Conservation (phyloP, 2,888 invertebrate species). For the Lithophane socia region DNA sequence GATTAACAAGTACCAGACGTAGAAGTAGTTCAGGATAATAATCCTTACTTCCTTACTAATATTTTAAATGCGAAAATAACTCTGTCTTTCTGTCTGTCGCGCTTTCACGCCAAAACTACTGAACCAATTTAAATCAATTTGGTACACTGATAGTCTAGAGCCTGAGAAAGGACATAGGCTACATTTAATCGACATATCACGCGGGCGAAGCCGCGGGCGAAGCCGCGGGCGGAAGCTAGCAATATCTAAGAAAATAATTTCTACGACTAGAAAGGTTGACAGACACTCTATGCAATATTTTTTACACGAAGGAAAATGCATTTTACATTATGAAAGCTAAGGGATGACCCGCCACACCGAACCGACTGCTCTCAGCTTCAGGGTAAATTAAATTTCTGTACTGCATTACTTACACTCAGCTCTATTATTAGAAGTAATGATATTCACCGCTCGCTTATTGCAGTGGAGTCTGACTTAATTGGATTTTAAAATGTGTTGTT, state of each 20-base stretch:
- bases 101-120: no score
- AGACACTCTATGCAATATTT: slow-evolving; percentile 12
- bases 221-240: no score
- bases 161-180: no score
- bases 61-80: no score
- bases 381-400: slow-evolving; percentile 58
- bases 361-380: slow-evolving; percentile 36
- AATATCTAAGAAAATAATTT: not conserved
- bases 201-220: no score
- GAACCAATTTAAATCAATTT: no score
- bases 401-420: slow-evolving; percentile 49
- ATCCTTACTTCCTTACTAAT: no score
- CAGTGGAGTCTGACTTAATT: slow-evolving; percentile 26
- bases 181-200: no score
- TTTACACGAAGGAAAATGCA: slow-evolving; percentile 49
- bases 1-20: not conserved
- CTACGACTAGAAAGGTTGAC: not conserved
- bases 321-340: slow-evolving; percentile 30
- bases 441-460: slow-evolving; percentile 48
- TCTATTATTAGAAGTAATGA: slow-evolving; percentile 46
- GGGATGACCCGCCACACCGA: slow-evolving; percentile 30
- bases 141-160: no score
- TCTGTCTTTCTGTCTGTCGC: no score
- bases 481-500: slow-evolving; percentile 40
- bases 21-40: no score